Percentiles rank a stretch among this genome's conserved stretches.
These are phyloP conservation scores for Oreochromis mossambicus DNA, from an alignment of 2,797 vertebrate genomes.

Conservation along the genomic window DNA sequence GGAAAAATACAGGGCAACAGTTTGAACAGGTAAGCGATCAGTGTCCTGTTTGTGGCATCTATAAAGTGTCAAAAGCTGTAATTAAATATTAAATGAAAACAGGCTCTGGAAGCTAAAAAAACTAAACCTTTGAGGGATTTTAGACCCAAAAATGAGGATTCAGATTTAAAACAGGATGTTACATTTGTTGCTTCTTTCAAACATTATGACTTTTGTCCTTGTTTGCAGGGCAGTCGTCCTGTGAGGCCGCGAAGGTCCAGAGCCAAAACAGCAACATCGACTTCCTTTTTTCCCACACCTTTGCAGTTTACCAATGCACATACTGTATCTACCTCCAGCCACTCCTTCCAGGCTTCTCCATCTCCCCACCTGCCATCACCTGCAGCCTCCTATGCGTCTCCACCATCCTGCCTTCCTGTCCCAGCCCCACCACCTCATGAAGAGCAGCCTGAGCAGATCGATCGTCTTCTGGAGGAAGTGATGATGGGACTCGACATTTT, in stretches of 20 bases:
- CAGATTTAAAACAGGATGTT: neutral
- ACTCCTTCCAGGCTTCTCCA: neutral
- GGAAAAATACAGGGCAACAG: neutral
- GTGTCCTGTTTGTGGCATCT: neutral
- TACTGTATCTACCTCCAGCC: neutral
- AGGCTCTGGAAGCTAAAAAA: neutral
- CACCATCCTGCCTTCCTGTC: conserved; percentile 6
- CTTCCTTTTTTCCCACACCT: neutral
- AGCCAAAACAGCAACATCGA: neutral
- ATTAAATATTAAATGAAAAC: neutral
- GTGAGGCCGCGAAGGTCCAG: neutral
- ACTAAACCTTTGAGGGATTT: neutral
- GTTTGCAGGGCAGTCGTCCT: conserved; percentile 34
- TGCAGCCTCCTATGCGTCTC: neutral
- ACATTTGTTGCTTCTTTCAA: neutral
- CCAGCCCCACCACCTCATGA: neutral
- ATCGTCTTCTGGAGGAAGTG: conserved; percentile 68
- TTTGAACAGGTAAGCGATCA: conserved; percentile 1
- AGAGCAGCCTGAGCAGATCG: conserved; percentile 48
- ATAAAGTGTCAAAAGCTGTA: neutral
- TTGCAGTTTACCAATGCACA: neutral
- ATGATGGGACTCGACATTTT: conserved; percentile 65
- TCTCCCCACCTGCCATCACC: neutral
- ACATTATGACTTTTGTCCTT: neutral
- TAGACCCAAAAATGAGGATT: neutral